These are phyloP conservation scores for Labroides dimidiatus DNA, from an alignment of 2,797 vertebrate genomes.

Conservation along the genomic window DNA sequence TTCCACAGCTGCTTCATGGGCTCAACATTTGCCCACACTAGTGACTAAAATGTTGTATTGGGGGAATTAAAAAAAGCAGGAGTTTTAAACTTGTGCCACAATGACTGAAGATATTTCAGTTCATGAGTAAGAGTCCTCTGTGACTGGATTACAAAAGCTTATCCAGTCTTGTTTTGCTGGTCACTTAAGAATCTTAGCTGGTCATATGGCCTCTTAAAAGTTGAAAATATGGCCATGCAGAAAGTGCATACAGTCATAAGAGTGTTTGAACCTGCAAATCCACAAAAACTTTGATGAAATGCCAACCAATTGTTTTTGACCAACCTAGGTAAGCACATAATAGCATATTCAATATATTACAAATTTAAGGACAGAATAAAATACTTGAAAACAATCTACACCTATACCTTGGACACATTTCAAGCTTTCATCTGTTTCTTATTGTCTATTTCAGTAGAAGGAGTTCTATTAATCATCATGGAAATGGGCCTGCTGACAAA, in stretches of 20 bases:
- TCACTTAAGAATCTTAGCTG: conserved; percentile 80
- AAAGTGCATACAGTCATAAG: conserved; percentile 41
- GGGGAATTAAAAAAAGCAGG: not conserved
- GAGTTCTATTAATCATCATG: not conserved
- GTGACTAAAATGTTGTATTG: not conserved
- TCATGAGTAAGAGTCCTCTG: conserved; percentile 30
- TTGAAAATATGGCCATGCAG: conserved; percentile 61
- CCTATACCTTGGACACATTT: not conserved
- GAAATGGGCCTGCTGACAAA: not conserved
- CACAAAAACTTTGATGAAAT: not conserved
- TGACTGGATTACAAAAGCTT: conserved; percentile 78
- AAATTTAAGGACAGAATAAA: no score
- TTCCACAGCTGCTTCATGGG: conserved; percentile 18
- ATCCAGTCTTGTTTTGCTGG: conserved; percentile 77
- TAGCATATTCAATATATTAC: not conserved
- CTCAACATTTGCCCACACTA: not conserved
- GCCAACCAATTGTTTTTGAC: not conserved
- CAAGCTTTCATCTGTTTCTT: not conserved
- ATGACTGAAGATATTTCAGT: conserved; percentile 26
- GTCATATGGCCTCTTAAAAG: conserved; percentile 80
- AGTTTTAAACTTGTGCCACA: conserved; percentile 13
- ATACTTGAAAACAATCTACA: not conserved
- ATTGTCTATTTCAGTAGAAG: not conserved
- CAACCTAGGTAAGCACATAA: no score
- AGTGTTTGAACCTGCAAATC: not conserved